Evolutionary conservation across 2,797 vertebrate genomes (phyloP), one percentile per base, ranked within the genome.

Genomic region (Melanotaenia boesemani): DNA sequence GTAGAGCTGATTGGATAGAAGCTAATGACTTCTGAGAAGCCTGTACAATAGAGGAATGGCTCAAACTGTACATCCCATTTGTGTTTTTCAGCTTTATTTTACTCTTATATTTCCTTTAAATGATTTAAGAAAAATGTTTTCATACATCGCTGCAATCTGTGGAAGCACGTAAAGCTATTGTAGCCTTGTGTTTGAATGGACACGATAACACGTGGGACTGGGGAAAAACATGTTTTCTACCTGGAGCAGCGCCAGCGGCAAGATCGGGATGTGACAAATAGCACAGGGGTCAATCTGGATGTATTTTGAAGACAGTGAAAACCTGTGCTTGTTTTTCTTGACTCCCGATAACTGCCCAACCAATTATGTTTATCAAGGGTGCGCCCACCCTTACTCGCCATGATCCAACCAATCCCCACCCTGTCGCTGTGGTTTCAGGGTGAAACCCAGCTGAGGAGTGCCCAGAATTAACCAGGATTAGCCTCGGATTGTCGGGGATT

Each of bases 391-490:
- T 84, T 67, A 36, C 68, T 86, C 82, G 52, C 80, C 75, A 65
- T 89, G 85, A 92, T 91, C 89, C 86, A 68, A 92, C 92, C 92
- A 93, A 94, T 94, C 93, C 87, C 88, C 81, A 61, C 86, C 79
- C 89, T 86, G 91, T 92, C 84, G 84, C 89, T 72, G 89, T 81
- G 88, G 81, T 90, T 90, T 86, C 86, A 90, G 88, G 91, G 89
- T 92, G 89, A 93, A 87, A 91, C 90, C 88, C 88, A 91, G 85
- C 82, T 80, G 90, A 90, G 91, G 90, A 92, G 89, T 88, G 87
- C 87, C 89, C 91, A 88, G 93, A 93, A 93, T 95, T 93, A 94
- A 92, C 90, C 89, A 85, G 93, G 93, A 95, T 95, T 95, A 95
- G 90, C 88, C 76, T 77, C 26, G 90, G 89, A 94, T 92, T 93